phyloP scores from a whole-genome alignment of 2,888 invertebrate species.

The Brachyptera risi region DNA sequence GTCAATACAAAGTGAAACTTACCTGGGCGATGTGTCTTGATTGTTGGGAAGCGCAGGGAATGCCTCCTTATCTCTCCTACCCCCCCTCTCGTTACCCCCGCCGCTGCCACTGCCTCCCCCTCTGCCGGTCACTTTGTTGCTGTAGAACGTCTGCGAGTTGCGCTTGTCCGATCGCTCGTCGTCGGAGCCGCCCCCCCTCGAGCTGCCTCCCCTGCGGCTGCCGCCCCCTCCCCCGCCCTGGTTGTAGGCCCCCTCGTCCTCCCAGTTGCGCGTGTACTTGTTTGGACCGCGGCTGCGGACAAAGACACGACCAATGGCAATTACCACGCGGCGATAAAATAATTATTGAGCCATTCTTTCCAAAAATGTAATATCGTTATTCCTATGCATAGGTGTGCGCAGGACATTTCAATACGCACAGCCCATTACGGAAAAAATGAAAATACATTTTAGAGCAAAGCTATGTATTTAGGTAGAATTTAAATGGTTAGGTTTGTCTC shows the following conservation, averaged over 20 bases:
- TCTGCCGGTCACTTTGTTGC: slow-evolving; percentile 11
- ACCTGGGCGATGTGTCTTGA: background rate
- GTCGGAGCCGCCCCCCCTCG: slow-evolving; percentile 22
- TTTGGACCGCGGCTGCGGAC: slow-evolving; percentile 74
- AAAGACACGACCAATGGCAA: no score
- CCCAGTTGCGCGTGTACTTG: slow-evolving; percentile 90
- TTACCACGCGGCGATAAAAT: no score
- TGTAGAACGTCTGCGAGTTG: slow-evolving; percentile 9
- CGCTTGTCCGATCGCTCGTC: background rate
- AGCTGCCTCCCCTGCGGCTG: slow-evolving; percentile 38
- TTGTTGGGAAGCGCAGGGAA: slow-evolving; percentile 33
- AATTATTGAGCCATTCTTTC: no score
- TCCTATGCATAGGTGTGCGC: no score
- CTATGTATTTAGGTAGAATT: no score
- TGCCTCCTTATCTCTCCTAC: slow-evolving; percentile 36
- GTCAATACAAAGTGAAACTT: no score
- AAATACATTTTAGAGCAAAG: no score
- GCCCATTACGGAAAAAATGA: no score
- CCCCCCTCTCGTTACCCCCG: background rate
- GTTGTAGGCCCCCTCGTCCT: slow-evolving; percentile 84
- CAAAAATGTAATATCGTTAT: no score
- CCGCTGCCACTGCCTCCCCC: background rate
- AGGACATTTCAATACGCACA: no score
- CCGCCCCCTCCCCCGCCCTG: slow-evolving; percentile 47
- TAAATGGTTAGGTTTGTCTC: no score